Evolutionary conservation across 2,888 invertebrate genomes (phyloP), one percentile per base, ranked within the genome.

Genomic region (Lydus trimaculatus): DNA sequence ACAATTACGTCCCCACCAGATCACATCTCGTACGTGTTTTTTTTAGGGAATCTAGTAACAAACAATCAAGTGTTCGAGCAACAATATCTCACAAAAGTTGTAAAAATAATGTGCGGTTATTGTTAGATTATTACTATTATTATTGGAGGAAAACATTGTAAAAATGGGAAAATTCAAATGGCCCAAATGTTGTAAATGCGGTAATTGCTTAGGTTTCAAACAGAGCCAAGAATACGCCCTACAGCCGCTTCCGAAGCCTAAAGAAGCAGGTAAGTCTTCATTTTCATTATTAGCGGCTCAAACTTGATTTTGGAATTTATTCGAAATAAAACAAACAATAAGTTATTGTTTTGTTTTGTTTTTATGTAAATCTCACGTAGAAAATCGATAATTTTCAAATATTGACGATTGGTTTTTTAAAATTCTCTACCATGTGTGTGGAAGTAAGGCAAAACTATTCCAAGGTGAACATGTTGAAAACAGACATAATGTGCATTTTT

Each of bases 181-280:
- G 58, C 66, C 72, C 5, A 67, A 64, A 52, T 78, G 76, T 67
- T 82, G 83, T 69, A 74, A 73, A 20, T 82, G 84, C 65, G 80
- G 79, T 67, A 78, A 82, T 1, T 82, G 83, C 69, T 85, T 13
- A 15, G 28, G 56, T 1, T n/a, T 56, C 15, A 56, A 56, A 2
- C 56, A 56, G 25, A 56, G 56, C 7, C 56, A 56, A n/a, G 56
- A 56, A 25, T 56, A 56, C 13, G 75, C 78, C 17, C 60, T 84
- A 61, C 81, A 83, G 59, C 73, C 79, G 20, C 70, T 83, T 65
- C 84, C 84, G 0, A 85, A 83, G 73, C 85, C 85, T 4, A 97
- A 97, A 84, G 95, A 94, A 80, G 94, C 95, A 77, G 90, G 91
- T 64, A 90, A 94, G 79, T 89, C 94, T n/a, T n/a, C n/a, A n/a